Evolutionary conservation across 2,113 vertebrate species (phyloP).

Genomic region (Bettongia penicillata): DNA sequence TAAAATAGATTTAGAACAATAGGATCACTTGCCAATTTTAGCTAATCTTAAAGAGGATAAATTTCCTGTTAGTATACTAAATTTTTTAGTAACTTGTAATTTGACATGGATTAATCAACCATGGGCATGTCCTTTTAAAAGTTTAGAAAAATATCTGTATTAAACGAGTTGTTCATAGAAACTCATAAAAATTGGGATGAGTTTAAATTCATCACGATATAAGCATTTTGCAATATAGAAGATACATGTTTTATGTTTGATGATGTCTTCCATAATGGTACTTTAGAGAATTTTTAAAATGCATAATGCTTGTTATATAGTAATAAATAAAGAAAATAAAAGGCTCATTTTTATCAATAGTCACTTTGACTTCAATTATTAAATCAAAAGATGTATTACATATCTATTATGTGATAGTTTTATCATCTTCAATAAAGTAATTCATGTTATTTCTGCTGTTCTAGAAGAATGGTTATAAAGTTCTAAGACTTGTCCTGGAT

Average conservation of each 20-base stretch:
- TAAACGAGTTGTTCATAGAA: background rate
- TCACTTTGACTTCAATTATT: conserved; percentile 57
- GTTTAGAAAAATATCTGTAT: conserved; percentile 51
- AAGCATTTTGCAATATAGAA: conserved; percentile 27
- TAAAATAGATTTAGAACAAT: conserved; percentile 44
- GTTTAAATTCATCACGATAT: conserved; percentile 22
- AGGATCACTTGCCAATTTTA: background rate
- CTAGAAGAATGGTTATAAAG: conserved; percentile 53
- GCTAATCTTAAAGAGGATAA: background rate
- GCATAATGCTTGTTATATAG: conserved; percentile 34
- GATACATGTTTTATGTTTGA: conserved; percentile 75
- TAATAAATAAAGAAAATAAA: conserved; percentile 70
- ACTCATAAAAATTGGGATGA: conserved; percentile 17
- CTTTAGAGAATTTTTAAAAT: conserved; percentile 45
- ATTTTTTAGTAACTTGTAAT: background rate
- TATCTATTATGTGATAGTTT: conserved; percentile 64
- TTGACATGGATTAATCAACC: conserved; percentile 17
- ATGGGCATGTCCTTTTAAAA: background rate
- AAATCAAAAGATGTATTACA: conserved; percentile 45
- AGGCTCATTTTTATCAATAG: conserved; percentile 58
- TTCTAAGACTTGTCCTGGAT: conserved; percentile 48
- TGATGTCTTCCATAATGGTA: conserved; percentile 52
- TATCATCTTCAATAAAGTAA: conserved; percentile 61
- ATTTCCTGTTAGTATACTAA: background rate
- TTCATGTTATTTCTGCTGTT: conserved; percentile 61